Evolutionary conservation across 2,888 invertebrate genomes (phyloP), one percentile per base, ranked within the genome.

Genomic region (Dryobotodes eremita): DNA sequence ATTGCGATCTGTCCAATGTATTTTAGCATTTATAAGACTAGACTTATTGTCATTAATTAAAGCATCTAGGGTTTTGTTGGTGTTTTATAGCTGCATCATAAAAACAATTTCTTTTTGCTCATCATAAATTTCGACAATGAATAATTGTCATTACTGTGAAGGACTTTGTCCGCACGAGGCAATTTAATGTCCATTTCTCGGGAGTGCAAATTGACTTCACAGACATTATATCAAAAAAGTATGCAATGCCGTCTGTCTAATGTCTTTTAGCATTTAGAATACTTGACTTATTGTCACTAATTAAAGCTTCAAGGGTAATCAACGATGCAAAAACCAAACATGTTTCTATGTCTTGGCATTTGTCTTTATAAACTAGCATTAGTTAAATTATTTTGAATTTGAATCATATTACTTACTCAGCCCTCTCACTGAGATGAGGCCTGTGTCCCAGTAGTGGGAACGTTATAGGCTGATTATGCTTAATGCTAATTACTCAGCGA

Each of bases 191-290:
- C 13, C 55, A 71, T 72, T 85, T 79, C 66, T 74, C 20, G 77
- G 66, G 64, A 86, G 55, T 62, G 64, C 46, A 74, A 86, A 87
- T 86, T 85, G 77, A 23, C 42, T 74, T 42, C 68, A 42, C 79
- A 87, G 82, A 77, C 85, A 71, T 46, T 36, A 3, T 46, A 75
- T 36, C 42, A 80, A 62, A 79, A 79, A 75, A 74, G 53, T 42
- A 0, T 59, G 42, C 61, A 66, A 71, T 75, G 57, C 36, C 68
- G 73, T 72, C 48, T 70, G 75, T 57, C 36, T 55, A 53, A 71
- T 68, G 62, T 71, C 50, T 31, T 48, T 50, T 36, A 57, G 15
- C 61, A 71, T 71, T 71, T 13, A 50, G 42, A 66, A 26, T 57
- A 26, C 46, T 59, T 71, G 17, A 50, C 23, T 31, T 53, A 62